phyloP scores from a whole-genome alignment of 2,797 vertebrate species.

The Cryptoprocta ferox region DNA sequence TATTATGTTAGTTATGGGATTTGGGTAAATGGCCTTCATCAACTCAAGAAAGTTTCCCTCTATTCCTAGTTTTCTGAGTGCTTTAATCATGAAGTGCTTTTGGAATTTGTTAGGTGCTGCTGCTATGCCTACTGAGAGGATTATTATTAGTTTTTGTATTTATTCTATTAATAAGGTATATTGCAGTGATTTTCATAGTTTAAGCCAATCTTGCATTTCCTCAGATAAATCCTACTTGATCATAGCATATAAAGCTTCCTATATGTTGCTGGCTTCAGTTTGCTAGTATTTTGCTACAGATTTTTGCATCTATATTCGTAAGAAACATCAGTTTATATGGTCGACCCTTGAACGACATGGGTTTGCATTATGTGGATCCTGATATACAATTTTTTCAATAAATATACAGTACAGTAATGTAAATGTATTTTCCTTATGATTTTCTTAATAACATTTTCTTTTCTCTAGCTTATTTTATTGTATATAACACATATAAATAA shows the following conservation, averaged over 20 bases:
- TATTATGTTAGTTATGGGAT: not conserved
- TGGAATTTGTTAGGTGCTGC: not conserved
- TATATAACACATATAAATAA: not conserved
- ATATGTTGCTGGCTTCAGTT: not conserved
- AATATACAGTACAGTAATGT: not conserved
- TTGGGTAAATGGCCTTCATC: not conserved
- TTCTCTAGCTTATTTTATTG: not conserved
- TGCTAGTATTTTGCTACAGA: not conserved
- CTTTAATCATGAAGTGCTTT: not conserved
- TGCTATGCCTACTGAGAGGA: not conserved
- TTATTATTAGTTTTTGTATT: not conserved
- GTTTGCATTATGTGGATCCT: not conserved
- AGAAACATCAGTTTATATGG: not conserved
- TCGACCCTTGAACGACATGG: not conserved
- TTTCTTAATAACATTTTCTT: not conserved
- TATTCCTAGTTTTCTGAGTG: not conserved
- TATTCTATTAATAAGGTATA: not conserved
- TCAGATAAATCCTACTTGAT: not conserved
- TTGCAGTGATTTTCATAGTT: not conserved
- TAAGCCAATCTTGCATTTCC: not conserved
- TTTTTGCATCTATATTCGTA: not conserved
- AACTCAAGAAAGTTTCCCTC: not conserved
- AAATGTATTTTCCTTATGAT: not conserved
- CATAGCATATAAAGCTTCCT: not conserved
- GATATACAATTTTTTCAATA: not conserved